Conservation (phyloP, 2,888 invertebrate genomes). For the Hydrotaea diabolus region DNA sequence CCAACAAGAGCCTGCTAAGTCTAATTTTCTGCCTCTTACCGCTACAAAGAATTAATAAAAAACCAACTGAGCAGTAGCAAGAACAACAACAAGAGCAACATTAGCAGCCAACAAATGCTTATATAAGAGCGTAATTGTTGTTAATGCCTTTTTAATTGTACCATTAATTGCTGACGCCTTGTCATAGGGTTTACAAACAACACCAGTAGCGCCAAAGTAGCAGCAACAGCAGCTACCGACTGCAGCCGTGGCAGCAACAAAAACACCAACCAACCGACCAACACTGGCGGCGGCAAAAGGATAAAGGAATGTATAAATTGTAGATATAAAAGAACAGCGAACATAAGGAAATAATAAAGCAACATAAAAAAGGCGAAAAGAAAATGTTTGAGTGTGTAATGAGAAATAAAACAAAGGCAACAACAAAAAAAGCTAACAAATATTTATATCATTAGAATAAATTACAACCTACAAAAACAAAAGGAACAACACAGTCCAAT, state of each 20-base stretch:
- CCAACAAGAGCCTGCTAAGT: too few relatives aligned
- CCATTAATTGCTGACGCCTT: conserved; percentile 77
- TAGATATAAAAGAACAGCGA: neutral
- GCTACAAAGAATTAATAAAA: conserved; percentile 1
- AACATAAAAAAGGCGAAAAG: conserved; percentile 69
- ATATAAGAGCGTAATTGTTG: conserved; percentile 73
- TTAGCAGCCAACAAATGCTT: conserved; percentile 43
- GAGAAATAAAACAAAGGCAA: conserved; percentile 35
- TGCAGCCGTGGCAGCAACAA: neutral
- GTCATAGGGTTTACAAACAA: conserved; percentile 55
- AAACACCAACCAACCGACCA: neutral
- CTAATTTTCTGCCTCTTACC: neutral
- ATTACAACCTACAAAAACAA: neutral
- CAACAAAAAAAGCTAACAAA: conserved; percentile 44
- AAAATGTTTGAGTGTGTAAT: conserved; percentile 55
- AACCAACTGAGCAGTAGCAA: neutral
- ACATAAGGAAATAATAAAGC: conserved; percentile 1
- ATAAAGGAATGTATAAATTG: conserved; percentile 20
- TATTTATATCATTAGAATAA: conserved; percentile 13
- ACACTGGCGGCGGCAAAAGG: neutral
- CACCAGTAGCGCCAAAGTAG: neutral
- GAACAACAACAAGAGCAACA: conserved; percentile 31
- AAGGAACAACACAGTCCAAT: conserved; percentile 14
- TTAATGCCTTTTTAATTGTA: conserved; percentile 79
- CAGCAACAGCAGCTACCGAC: neutral